Percentiles rank a stretch among this genome's conserved stretches.
Conservation (phyloP, 2,113 vertebrate species). For the Nycticryphes semicollaris region DNA sequence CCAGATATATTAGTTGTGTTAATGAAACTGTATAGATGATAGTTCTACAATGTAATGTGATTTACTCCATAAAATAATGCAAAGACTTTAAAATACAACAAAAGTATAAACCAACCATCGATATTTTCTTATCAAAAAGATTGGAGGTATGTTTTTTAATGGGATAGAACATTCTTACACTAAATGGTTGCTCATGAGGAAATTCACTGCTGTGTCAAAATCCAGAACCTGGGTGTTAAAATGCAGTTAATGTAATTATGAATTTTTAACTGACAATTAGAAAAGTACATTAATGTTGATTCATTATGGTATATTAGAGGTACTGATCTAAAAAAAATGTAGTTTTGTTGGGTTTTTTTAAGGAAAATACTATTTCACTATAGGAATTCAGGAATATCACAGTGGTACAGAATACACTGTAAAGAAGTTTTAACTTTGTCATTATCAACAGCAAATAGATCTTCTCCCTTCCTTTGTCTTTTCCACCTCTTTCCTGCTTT, state of each 20-base stretch:
- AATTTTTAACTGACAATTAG: not conserved
- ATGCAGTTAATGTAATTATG: not conserved
- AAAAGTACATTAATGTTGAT: not conserved
- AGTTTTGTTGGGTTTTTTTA: not conserved
- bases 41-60: not conserved
- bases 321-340: not conserved
- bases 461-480: not conserved
- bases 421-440: not conserved
- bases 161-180: not conserved
- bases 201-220: not conserved
- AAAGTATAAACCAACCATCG: accelerated
- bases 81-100: not conserved
- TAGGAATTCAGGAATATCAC: not conserved
- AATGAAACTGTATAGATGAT: not conserved
- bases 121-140: not conserved
- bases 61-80: not conserved
- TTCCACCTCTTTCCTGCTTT: not conserved
- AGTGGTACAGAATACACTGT: not conserved
- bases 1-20: not conserved
- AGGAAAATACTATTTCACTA: not conserved
- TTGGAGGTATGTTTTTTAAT: not conserved
- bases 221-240: not conserved
- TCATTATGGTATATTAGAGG: not conserved
- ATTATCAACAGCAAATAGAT: not conserved
- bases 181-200: not conserved